A percentile compares a stretch with the other conserved stretches of the same genome.
Conservation (phyloP, 2,113 vertebrate genomes). For the Leuciscus idus region DNA sequence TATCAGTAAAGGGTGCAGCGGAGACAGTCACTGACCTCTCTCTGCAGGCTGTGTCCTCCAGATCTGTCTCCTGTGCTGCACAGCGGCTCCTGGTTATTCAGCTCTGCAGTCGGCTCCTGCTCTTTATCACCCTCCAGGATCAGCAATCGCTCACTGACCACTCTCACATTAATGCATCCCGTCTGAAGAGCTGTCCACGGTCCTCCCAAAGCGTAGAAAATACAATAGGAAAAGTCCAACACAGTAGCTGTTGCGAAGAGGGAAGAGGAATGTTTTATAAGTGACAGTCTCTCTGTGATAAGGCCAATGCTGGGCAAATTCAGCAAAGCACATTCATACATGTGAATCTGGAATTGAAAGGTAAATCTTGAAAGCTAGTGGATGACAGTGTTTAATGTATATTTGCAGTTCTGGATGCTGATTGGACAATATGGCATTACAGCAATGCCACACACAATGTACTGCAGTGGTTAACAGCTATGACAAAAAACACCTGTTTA, state of each 20-base stretch:
- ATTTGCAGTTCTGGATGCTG: not conserved
- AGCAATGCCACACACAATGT: not conserved
- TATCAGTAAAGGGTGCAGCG: constrained; percentile 62
- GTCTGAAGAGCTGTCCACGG: constrained; percentile 69
- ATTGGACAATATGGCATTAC: not conserved
- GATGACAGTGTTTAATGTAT: not conserved
- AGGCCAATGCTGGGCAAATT: not conserved
- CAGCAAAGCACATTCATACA: constrained; percentile 14
- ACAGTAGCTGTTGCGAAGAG: constrained; percentile 12
- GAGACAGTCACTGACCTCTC: constrained; percentile 63
- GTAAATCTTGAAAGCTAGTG: constrained; percentile 11
- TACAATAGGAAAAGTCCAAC: constrained; percentile 61
- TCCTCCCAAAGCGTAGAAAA: constrained; percentile 68
- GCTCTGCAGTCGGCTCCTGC: constrained; percentile 65
- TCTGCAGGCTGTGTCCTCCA: constrained; percentile 75
- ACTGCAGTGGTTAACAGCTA: no score
- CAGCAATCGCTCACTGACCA: constrained; percentile 79
- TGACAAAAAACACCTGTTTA: no score
- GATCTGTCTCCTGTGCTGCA: constrained; percentile 66
- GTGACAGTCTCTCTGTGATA: constrained; percentile 27
- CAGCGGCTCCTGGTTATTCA: constrained; percentile 64
- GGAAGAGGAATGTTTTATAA: constrained; percentile 19
- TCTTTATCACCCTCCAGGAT: constrained; percentile 77
- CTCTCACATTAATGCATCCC: constrained; percentile 75
- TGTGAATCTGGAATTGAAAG: constrained; percentile 27